Evolutionary conservation across 2,888 invertebrate genomes (phyloP).

Genomic region (Hybos culiciformis): DNA sequence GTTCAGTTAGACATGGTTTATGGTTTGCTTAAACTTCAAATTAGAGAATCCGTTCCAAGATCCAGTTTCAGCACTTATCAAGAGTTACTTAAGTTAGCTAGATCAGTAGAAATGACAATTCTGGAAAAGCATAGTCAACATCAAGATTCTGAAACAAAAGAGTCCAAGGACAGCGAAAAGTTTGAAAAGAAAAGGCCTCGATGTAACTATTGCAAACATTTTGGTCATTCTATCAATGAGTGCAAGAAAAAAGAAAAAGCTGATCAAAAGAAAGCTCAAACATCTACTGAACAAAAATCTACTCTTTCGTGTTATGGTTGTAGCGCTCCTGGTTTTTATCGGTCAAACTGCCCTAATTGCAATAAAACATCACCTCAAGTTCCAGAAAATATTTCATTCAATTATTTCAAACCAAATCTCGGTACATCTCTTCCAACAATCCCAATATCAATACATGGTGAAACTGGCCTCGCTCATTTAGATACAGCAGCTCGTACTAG

Average conservation of each 20-base stretch:
- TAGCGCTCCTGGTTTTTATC: too few relatives aligned
- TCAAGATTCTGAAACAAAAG: not conserved
- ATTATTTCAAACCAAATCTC: constrained; percentile 1
- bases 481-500: too few relatives aligned
- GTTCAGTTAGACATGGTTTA: too few relatives aligned
- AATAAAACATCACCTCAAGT: constrained; percentile 1
- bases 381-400: constrained; percentile 2
- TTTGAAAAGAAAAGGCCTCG: not conserved
- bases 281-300: not conserved
- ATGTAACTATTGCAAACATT: not conserved
- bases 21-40: not conserved
- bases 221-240: not conserved
- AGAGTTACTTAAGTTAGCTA: not conserved
- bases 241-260: not conserved
- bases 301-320: not conserved
- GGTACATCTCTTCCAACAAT: constrained; percentile 2
- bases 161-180: not conserved
- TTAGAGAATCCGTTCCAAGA: not conserved
- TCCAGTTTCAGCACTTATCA: not conserved
- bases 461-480: not conserved
- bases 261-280: not conserved
- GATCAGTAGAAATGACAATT: not conserved
- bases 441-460: not conserved
- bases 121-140: not conserved
- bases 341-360: too few relatives aligned